phyloP scores from a whole-genome alignment of 1,140 invertebrate species.

The Elymnias hypermnestra region DNA sequence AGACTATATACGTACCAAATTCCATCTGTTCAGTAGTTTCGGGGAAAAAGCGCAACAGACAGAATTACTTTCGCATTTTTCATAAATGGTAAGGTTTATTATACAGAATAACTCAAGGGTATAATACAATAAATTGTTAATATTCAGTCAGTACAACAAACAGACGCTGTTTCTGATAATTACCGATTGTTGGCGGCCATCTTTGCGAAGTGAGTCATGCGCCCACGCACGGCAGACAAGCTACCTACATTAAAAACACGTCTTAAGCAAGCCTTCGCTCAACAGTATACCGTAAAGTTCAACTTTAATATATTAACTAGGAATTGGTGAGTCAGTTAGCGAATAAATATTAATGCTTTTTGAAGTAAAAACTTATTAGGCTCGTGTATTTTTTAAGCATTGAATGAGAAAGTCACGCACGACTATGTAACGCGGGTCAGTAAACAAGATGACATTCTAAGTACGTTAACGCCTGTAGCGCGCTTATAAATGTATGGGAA shows the following conservation, averaged over 20 bases:
- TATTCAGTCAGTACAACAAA: conserved; percentile 24
- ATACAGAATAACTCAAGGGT: conserved; percentile 5
- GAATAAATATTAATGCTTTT: too few relatives aligned
- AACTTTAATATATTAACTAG: not conserved
- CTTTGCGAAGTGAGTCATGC: conserved; percentile 29
- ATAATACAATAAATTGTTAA: conserved; percentile 18
- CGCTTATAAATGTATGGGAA: too few relatives aligned
- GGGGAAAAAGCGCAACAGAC: too few relatives aligned
- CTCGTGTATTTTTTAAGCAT: too few relatives aligned
- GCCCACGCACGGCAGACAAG: conserved; percentile 26
- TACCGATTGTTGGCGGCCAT: conserved; percentile 34
- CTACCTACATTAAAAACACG: conserved; percentile 14
- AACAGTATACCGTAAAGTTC: not conserved
- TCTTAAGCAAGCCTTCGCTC: conserved; percentile 12
- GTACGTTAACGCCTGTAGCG: too few relatives aligned
- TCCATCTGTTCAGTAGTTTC: too few relatives aligned
- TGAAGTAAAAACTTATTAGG: too few relatives aligned
- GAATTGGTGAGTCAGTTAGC: not conserved
- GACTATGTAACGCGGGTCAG: too few relatives aligned
- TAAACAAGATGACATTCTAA: too few relatives aligned
- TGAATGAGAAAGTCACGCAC: too few relatives aligned
- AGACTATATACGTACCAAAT: too few relatives aligned
- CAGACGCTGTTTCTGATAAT: conserved; percentile 25
- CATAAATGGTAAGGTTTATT: not conserved
- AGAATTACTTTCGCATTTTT: too few relatives aligned